phyloP scores from a whole-genome alignment of 2,888 invertebrate species.

The Gymnocheta viridis region DNA sequence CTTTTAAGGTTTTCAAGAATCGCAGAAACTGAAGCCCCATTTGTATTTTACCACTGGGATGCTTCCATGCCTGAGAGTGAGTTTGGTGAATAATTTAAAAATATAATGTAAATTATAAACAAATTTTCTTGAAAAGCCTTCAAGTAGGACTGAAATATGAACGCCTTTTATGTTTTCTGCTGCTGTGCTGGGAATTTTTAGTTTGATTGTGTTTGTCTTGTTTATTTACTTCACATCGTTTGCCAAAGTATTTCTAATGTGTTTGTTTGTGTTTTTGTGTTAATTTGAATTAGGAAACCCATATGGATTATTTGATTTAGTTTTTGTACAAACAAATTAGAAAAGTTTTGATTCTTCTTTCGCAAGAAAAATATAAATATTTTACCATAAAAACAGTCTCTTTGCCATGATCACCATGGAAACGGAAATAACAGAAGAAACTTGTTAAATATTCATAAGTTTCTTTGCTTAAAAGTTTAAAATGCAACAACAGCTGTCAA shows the following conservation, averaged over 20 bases:
- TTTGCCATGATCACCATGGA: conserved; percentile 21
- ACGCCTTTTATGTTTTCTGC: too few relatives aligned
- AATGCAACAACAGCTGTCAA: neutral
- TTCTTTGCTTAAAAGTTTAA: neutral
- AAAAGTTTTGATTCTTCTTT: conserved; percentile 55
- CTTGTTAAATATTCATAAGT: conserved; percentile 7
- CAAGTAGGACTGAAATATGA: too few relatives aligned
- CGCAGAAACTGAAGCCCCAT: too few relatives aligned
- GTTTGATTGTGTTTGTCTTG: conserved; percentile 14
- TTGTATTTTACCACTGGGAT: too few relatives aligned
- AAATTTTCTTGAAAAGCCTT: too few relatives aligned
- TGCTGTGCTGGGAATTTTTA: conserved; percentile 8
- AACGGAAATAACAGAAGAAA: neutral
- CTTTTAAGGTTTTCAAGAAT: too few relatives aligned
- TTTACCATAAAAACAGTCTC: conserved; percentile 23
- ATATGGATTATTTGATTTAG: conserved; percentile 64
- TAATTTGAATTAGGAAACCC: conserved; percentile 63
- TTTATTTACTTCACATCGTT: conserved; percentile 3
- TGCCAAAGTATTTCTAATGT: neutral
- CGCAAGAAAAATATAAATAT: conserved; percentile 23
- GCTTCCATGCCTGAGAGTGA: too few relatives aligned
- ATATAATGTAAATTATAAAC: too few relatives aligned
- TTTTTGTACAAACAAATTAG: conserved; percentile 64
- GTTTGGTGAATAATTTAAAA: too few relatives aligned
- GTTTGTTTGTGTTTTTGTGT: neutral